Evolutionary conservation across 2,113 vertebrate species (phyloP), one percentile per base, ranked within the genome.

Genomic region (Pseudopipra pipra): DNA sequence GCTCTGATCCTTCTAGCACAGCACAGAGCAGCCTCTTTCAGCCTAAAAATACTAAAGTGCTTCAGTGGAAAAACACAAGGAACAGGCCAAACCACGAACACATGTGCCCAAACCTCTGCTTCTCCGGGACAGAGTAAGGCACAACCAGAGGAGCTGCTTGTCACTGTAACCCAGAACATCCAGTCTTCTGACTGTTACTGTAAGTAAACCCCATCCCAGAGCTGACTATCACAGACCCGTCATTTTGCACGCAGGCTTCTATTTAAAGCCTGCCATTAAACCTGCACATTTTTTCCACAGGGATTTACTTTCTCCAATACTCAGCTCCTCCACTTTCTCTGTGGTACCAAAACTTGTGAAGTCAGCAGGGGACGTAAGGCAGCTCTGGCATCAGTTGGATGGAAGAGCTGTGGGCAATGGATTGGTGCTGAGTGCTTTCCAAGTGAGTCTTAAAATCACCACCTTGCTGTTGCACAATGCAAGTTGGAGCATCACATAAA

Each of bases 61-160:
- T 74, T 78, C 88, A 93, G 49, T 94, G 96, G 93, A 96, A 97
- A 97, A 96, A 96, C 54, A 72, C 37, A 66, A 89, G 70, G 56
- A 90, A 21, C 1, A 7, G 66, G 92, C 92, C 96, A 97, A 95
- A 90, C 95, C 96, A 89, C 12, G 0, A 87, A 65, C 22, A 55
- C n/a, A 56, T 84, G 49, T 87, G 95, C 44, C 90, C 85, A 95
- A 90, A 94, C 41, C 81, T 94, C 85, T 78, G 44, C 20, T 84
- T 78, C 92, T 92, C 55, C 61, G 63, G 52, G 61, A 55, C 5
- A 43, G 70, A 89, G 41, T 19, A 41, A 87, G 12, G 66, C 74
- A 66, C 19, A 90, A 73, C 49, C 71, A 75, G 73, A 74, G 62
- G 37, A 91, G 44, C 56, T 83, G 85, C 87, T 90, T 46, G 28